Conservation (phyloP, 1,140 invertebrate species). For the Zaprionus taronus region DNA sequence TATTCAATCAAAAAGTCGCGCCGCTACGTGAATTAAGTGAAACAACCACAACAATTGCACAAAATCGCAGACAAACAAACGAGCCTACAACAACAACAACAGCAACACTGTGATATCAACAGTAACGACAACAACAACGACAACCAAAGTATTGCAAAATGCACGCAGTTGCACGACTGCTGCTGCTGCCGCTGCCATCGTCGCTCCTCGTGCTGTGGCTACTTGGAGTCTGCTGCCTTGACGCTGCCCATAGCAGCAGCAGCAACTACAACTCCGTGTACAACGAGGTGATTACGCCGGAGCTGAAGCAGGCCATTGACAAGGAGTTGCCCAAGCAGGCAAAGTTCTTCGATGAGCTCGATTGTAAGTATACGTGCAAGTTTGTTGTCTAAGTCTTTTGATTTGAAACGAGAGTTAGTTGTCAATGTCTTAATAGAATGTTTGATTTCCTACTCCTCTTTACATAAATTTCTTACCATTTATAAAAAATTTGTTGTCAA, state of each 20-base stretch:
- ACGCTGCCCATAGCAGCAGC: slow-evolving; percentile 40
- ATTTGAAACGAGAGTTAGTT: slow-evolving; percentile 27
- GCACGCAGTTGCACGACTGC: slow-evolving; percentile 60
- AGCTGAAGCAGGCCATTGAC: slow-evolving; percentile 74
- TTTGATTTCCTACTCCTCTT: not conserved
- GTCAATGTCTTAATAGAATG: slow-evolving; percentile 33
- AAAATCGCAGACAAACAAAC: slow-evolving; percentile 51
- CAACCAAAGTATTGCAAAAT: slow-evolving; percentile 79
- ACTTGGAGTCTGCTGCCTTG: slow-evolving; percentile 29
- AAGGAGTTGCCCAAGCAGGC: slow-evolving; percentile 82
- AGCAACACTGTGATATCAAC: slow-evolving; percentile 20
- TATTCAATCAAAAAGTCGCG: slow-evolving; percentile 81
- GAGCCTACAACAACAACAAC: slow-evolving; percentile 36
- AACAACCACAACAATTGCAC: slow-evolving; percentile 69
- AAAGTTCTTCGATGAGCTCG: slow-evolving; percentile 84
- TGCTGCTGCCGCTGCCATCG: slow-evolving; percentile 42
- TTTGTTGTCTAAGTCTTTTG: slow-evolving; percentile 29
- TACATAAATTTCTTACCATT: not conserved
- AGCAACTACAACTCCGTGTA: slow-evolving; percentile 73
- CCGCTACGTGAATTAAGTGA: slow-evolving; percentile 81
- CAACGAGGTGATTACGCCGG: slow-evolving; percentile 69
- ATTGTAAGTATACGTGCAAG: slow-evolving; percentile 71
- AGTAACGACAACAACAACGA: slow-evolving; percentile 27
- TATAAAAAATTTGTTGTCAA: not conserved
- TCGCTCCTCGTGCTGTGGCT: slow-evolving; percentile 32